Percentiles rank a stretch among this genome's conserved stretches.
Evolutionary conservation across 2,797 vertebrate genomes (phyloP).

Genomic region (Falco cherrug): DNA sequence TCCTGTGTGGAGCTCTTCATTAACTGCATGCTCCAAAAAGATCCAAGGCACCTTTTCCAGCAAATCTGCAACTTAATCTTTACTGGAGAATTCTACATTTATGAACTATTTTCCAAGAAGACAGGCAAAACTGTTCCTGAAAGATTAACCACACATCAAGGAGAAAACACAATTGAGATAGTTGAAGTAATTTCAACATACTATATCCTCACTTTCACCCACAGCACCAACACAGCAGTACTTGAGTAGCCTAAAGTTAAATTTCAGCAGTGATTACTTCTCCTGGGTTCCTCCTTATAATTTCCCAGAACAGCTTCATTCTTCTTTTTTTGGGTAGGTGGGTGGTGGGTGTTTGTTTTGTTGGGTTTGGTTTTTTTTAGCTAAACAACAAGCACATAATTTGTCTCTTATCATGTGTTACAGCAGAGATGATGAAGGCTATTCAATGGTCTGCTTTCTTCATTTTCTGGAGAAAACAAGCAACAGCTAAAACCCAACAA

Average conservation of each 20-base stretch:
- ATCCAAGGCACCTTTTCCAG: not conserved
- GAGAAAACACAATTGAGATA: not conserved
- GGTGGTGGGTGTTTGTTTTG: too few species aligned
- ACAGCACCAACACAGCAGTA: not conserved
- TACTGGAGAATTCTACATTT: not conserved
- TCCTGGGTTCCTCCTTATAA: not conserved
- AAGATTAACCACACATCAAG: not conserved
- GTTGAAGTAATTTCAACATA: not conserved
- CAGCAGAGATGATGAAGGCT: not conserved
- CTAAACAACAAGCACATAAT: not conserved
- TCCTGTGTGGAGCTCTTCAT: not conserved
- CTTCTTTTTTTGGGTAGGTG: not conserved
- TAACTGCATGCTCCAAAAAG: not conserved
- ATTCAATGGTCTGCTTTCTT: not conserved
- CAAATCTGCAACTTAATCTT: not conserved
- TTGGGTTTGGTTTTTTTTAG: too few species aligned
- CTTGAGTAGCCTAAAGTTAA: not conserved
- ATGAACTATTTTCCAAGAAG: not conserved
- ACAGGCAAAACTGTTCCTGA: not conserved
- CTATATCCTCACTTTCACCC: not conserved
- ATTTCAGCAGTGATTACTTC: not conserved
- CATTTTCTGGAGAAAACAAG: not conserved
- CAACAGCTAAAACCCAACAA: not conserved
- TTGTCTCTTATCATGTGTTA: not conserved
- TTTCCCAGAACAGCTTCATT: not conserved